phyloP scores from a whole-genome alignment of 1,140 invertebrate genomes.

The Hycleus phaleratus region DNA sequence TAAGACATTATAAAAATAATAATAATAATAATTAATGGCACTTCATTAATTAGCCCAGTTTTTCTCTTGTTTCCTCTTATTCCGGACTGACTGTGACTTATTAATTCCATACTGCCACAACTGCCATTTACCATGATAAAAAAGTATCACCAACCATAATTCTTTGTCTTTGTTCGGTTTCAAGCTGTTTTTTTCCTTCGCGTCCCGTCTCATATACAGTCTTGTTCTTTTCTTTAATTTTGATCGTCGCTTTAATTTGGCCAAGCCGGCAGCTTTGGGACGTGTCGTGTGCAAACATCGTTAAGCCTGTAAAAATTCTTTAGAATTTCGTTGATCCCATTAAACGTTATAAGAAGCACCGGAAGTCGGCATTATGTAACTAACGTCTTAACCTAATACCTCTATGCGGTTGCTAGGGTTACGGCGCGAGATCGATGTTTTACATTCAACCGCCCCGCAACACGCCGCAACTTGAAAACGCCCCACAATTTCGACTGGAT shows the following conservation, averaged over 20 bases:
- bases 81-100: too few species aligned
- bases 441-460: constrained; percentile 1
- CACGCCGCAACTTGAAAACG: background rate
- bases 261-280: constrained; percentile 1
- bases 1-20: constrained; percentile 6
- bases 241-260: background rate
- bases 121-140: too few species aligned
- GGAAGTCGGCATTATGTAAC: constrained; percentile 26
- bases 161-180: too few species aligned
- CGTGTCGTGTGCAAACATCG: constrained; percentile 14
- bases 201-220: too few species aligned
- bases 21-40: constrained; percentile 11
- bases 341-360: constrained; percentile 14
- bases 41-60: constrained; percentile 3
- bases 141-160: too few species aligned
- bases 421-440: constrained; percentile 26
- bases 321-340: constrained; percentile 14
- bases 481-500: constrained; percentile 4
- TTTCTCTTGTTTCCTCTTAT: too few species aligned
- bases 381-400: constrained; percentile 26
- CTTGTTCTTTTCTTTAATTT: constrained; percentile 3
- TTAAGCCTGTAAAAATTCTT: constrained; percentile 13
- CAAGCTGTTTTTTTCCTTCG: too few species aligned
- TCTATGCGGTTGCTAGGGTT: constrained; percentile 24
- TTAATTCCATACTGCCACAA: too few species aligned